phyloP scores from a whole-genome alignment of 2,113 vertebrate species.

The Syrmaticus mikado region DNA sequence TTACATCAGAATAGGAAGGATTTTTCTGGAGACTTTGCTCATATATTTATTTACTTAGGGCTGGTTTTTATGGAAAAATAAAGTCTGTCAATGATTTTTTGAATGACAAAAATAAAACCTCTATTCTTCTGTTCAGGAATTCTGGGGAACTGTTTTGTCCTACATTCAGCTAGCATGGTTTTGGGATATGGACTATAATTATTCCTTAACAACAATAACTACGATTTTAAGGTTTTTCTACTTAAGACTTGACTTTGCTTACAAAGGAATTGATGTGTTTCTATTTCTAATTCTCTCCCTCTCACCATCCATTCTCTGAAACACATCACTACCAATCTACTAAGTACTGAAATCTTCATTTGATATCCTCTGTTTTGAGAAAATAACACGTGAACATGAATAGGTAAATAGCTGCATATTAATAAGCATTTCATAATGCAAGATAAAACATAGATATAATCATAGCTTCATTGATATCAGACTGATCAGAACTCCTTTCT shows the following conservation, averaged over 20 bases:
- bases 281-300: not conserved
- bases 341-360: not conserved
- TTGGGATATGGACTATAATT: not conserved
- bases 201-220: not conserved
- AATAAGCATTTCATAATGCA: not conserved
- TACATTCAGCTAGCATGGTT: not conserved
- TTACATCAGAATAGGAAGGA: not conserved
- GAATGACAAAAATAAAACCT: not conserved
- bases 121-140: not conserved
- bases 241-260: not conserved
- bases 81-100: not conserved
- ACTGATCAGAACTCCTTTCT: not conserved
- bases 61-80: not conserved
- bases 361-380: not conserved
- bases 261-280: not conserved
- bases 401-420: not conserved
- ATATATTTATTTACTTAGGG: slow-evolving; percentile 19
- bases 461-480: not conserved
- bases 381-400: not conserved
- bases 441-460: not conserved
- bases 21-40: slow-evolving; percentile 2
- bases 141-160: not conserved
- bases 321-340: not conserved
- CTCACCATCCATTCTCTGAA: not conserved
- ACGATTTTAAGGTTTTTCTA: not conserved